Evolutionary conservation across 2,888 invertebrate species (phyloP).

Genomic region (Cephus pygmeus): DNA sequence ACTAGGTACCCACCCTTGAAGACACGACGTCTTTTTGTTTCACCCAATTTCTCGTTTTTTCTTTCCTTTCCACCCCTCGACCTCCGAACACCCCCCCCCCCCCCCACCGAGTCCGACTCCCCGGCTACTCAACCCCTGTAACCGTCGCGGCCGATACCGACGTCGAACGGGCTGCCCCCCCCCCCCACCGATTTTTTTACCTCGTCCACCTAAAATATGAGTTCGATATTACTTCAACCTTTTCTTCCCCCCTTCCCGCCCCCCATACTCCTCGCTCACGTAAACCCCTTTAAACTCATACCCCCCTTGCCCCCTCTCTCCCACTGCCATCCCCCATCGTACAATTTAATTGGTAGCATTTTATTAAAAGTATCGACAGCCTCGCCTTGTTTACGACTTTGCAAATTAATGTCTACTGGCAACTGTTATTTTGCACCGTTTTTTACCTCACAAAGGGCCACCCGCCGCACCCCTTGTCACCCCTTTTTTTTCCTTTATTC

Average conservation of each 20-base stretch:
- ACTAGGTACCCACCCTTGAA: slow-evolving; percentile 1
- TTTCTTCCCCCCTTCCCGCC: background rate
- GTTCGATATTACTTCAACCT: slow-evolving; percentile 22
- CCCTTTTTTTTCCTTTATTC: slow-evolving; percentile 16
- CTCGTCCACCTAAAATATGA: slow-evolving; percentile 21
- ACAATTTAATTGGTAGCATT: slow-evolving; percentile 63
- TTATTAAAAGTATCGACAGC: slow-evolving; percentile 65
- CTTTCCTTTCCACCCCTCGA: slow-evolving; percentile 28
- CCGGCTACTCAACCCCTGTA: slow-evolving; percentile 18
- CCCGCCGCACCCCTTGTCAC: slow-evolving; percentile 12
- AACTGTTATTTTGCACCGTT: slow-evolving; percentile 14
- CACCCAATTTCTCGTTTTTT: slow-evolving; percentile 32
- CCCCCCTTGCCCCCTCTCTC: slow-evolving; percentile 19
- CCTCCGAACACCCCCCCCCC: slow-evolving; percentile 31
- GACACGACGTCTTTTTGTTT: slow-evolving; percentile 34
- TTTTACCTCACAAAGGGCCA: slow-evolving; percentile 5
- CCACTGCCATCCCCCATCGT: slow-evolving; percentile 37
- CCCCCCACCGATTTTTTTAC: slow-evolving; percentile 6
- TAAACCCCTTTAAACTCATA: background rate
- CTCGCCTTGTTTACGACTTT: slow-evolving; percentile 59
- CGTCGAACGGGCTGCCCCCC: slow-evolving; percentile 17
- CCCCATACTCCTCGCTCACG: background rate
- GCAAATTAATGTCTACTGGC: slow-evolving; percentile 52
- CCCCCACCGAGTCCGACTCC: slow-evolving; percentile 22
- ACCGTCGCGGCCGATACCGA: slow-evolving; percentile 7